Conservation (phyloP, 1,140 invertebrate species). For the Himalopsyche phryganea region DNA sequence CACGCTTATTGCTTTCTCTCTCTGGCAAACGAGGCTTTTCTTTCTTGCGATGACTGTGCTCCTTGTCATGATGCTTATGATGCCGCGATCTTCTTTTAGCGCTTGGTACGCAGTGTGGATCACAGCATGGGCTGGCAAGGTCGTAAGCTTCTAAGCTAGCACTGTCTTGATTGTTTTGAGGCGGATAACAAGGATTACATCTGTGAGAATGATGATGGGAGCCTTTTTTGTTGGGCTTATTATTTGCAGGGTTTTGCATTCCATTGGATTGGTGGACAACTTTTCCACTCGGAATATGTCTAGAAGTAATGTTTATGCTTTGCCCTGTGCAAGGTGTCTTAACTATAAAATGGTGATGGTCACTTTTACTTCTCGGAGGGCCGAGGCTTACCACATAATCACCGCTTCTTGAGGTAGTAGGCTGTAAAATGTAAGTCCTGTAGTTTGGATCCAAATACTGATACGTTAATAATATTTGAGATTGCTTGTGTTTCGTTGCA, state of each 20-base stretch:
- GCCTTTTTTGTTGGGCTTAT: conserved; percentile 36
- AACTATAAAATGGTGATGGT: conserved; percentile 63
- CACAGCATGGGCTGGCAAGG: conserved; percentile 77
- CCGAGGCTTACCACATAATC: conserved; percentile 67
- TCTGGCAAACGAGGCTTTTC: conserved; percentile 37
- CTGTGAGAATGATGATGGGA: conserved; percentile 56
- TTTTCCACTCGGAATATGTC: conserved; percentile 7
- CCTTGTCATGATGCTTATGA: conserved; percentile 61
- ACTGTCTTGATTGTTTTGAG: conserved; percentile 61
- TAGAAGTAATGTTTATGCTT: conserved; percentile 22
- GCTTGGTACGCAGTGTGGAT: conserved; percentile 76
- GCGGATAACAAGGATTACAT: conserved; percentile 71
- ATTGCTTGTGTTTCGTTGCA: conserved; percentile 54
- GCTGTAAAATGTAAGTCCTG: conserved; percentile 61
- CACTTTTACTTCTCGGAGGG: conserved; percentile 60
- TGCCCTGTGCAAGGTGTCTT: conserved; percentile 56
- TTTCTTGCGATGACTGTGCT: conserved; percentile 46
- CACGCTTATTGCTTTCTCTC: conserved; percentile 44
- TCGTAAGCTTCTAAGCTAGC: conserved; percentile 79
- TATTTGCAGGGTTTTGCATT: conserved; percentile 37
- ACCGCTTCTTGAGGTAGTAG: conserved; percentile 55
- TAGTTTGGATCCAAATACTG: conserved; percentile 67
- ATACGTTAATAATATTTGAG: conserved; percentile 61
- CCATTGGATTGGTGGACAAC: conserved; percentile 13
- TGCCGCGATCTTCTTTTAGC: conserved; percentile 59